Evolutionary conservation across 30 jellyfish, hydroid and myxozoan species (phyloP).

Genomic region (Morbakka virulenta): DNA sequence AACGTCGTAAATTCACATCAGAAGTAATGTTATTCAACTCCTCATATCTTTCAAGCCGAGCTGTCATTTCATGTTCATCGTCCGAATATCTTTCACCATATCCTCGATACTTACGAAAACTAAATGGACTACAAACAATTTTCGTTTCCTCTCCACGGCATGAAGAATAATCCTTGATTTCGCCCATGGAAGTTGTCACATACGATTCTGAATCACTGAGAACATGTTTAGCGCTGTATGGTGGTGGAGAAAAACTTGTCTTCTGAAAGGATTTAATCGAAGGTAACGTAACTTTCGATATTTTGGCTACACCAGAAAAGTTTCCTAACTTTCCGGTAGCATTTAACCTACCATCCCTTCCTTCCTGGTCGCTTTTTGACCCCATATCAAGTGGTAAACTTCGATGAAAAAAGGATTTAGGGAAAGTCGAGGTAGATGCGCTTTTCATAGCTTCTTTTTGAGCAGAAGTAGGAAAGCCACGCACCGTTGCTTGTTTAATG

Average conservation of each 20-base stretch:
- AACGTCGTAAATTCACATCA: slow-evolving; percentile 38
- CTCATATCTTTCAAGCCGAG: slow-evolving; percentile 68
- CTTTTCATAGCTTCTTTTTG: background rate
- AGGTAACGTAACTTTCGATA: slow-evolving; percentile 72
- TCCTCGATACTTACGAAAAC: slow-evolving; percentile 51
- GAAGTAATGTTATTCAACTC: slow-evolving; percentile 2
- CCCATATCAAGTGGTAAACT: background rate
- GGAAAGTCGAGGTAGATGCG: background rate
- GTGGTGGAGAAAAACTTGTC: slow-evolving; percentile 31
- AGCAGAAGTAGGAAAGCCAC: background rate
- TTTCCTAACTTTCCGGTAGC: background rate
- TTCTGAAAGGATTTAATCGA: slow-evolving; percentile 42
- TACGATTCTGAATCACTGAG: slow-evolving; percentile 64
- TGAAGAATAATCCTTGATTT: background rate
- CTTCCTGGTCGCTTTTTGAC: background rate
- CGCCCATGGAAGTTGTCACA: background rate
- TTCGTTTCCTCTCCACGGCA: slow-evolving; percentile 41
- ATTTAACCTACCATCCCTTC: background rate
- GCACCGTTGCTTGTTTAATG: background rate
- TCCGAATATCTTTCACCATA: slow-evolving; percentile 67
- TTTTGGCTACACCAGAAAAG: slow-evolving; percentile 68
- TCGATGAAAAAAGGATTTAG: background rate
- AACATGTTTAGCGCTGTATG: slow-evolving; percentile 10
- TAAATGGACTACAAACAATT: slow-evolving; percentile 53
- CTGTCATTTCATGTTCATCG: slow-evolving; percentile 81